A percentile compares a stretch with the other conserved stretches of the same genome.
These are phyloP conservation scores for Tipula lateralis DNA, from an alignment of 2,888 invertebrate genomes.

Conservation along the genomic window DNA sequence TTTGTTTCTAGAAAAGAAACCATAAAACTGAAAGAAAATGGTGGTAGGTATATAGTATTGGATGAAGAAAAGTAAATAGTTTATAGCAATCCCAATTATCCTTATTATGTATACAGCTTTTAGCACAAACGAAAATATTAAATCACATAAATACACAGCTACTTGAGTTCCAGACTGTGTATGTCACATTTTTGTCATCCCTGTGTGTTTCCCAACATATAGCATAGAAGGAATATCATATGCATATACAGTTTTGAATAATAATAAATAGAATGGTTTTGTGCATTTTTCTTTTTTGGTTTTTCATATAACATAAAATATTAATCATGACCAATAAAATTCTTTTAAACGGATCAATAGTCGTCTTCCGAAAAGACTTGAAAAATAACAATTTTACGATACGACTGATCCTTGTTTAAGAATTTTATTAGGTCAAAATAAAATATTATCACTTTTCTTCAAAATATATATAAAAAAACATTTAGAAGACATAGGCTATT, in stretches of 20 bases:
- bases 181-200: background rate
- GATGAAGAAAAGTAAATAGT: background rate
- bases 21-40: background rate
- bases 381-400: background rate
- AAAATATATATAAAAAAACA: background rate
- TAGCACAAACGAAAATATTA: background rate
- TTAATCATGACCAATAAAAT: background rate
- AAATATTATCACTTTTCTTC: background rate
- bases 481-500: slow-evolving; percentile 3
- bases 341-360: background rate
- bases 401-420: background rate
- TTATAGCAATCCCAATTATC: background rate
- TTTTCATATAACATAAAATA: background rate
- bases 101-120: background rate
- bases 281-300: background rate
- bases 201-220: background rate
- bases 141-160: background rate
- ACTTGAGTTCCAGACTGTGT: background rate
- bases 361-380: background rate
- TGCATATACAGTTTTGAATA: background rate
- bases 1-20: background rate
- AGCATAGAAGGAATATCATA: background rate
- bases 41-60: background rate
- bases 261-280: background rate
- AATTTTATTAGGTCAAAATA: background rate